phyloP scores from a whole-genome alignment of 2,888 invertebrate species.

The Operophtera brumata region DNA sequence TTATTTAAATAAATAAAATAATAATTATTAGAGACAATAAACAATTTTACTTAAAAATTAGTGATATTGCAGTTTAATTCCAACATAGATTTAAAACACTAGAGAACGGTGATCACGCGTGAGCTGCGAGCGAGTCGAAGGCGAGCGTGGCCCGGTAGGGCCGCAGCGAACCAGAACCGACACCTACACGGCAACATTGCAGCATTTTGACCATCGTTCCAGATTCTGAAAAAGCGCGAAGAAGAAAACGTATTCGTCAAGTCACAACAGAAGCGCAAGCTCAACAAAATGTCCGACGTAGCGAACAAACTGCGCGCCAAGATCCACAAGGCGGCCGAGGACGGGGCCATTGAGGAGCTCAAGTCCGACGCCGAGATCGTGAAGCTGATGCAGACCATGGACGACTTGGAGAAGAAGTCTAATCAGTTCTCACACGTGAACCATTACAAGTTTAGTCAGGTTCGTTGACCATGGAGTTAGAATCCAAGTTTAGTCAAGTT shows the following conservation, averaged over 20 bases:
- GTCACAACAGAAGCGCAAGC: conserved; percentile 87
- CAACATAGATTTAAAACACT: no score
- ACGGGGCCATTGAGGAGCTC: conserved; percentile 83
- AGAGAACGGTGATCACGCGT: no score
- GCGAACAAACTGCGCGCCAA: conserved; percentile 84
- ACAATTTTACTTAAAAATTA: no score
- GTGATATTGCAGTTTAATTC: no score
- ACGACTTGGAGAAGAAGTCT: conserved; percentile 86
- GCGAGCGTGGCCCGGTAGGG: no score
- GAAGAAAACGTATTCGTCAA: conserved; percentile 91
- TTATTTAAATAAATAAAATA: no score
- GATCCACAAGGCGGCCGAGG: conserved; percentile 83
- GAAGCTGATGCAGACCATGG: conserved; percentile 83
- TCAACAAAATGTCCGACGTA: conserved; percentile 88
- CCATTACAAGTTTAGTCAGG: conserved; percentile 81
- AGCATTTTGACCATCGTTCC: not conserved
- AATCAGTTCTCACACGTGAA: conserved; percentile 83
- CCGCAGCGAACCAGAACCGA: no score
- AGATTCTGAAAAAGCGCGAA: conserved; percentile 90
- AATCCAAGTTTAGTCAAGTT: not conserved
- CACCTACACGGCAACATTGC: no score
- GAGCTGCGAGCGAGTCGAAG: no score
- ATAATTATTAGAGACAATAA: no score
- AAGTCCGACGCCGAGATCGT: conserved; percentile 85
- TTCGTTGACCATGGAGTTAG: conserved; percentile 25